phyloP scores from a whole-genome alignment of 2,797 vertebrate genomes.

The Orientallactaga sibirica region DNA sequence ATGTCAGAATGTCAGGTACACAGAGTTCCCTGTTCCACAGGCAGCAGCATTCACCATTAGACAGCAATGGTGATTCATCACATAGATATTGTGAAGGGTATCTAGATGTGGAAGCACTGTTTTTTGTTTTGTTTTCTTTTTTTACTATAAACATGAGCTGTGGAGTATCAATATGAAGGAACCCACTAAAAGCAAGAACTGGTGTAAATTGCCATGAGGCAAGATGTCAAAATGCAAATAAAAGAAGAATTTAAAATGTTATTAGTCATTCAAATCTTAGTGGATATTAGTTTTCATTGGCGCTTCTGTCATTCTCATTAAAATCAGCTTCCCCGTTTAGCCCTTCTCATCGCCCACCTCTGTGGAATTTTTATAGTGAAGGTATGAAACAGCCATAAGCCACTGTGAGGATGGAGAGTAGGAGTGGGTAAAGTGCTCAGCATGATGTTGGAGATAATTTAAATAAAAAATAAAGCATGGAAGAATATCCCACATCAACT shows the following conservation, averaged over 20 bases:
- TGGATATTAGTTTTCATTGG: not conserved
- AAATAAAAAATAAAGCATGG: conserved; percentile 19
- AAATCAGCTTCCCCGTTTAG: conserved; percentile 29
- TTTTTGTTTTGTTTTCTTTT: not conserved
- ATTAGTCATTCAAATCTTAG: conserved; percentile 43
- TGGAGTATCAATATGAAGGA: not conserved
- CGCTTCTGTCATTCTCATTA: conserved; percentile 18
- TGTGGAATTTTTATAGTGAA: not conserved
- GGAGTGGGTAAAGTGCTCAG: not conserved
- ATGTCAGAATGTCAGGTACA: conserved; percentile 17
- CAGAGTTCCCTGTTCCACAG: not conserved
- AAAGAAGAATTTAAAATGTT: conserved; percentile 38
- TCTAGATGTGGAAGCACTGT: not conserved
- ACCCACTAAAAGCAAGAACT: not conserved
- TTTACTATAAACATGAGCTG: not conserved
- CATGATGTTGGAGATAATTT: not conserved
- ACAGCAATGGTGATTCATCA: conserved; percentile 24
- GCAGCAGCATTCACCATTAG: not conserved
- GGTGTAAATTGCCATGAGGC: conserved; percentile 4
- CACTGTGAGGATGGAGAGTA: not conserved
- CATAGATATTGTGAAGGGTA: not conserved
- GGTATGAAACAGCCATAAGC: not conserved
- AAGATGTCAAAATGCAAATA: conserved; percentile 58
- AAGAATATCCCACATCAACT: not conserved
- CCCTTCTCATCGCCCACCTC: not conserved